These are phyloP conservation scores for Lophotis ruficrista DNA, from an alignment of 2,113 vertebrate species.

Conservation along the genomic window DNA sequence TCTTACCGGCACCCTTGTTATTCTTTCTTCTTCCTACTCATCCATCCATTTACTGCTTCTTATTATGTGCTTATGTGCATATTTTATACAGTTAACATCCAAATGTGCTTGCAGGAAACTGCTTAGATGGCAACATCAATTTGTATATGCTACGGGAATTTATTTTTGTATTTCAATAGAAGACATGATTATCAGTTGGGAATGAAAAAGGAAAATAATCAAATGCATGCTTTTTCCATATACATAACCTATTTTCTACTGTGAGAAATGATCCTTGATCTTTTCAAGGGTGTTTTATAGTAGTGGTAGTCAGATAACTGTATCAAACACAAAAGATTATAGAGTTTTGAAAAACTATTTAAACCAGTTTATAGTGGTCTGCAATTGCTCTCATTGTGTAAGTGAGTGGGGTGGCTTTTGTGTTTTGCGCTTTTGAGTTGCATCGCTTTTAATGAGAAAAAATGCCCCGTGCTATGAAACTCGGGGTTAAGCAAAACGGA, in stretches of 20 bases:
- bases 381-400: background rate
- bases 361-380: background rate
- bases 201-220: background rate
- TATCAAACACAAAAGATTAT: background rate
- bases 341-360: background rate
- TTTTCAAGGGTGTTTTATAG: background rate
- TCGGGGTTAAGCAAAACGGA: background rate
- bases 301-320: background rate
- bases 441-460: constrained; percentile 22
- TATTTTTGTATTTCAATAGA: background rate
- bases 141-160: background rate
- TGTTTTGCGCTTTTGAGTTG: background rate
- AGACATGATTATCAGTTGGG: background rate
- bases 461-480: background rate
- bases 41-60: background rate
- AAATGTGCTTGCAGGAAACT: background rate
- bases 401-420: background rate
- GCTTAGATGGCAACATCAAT: background rate
- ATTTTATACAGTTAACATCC: background rate
- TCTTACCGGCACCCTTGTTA: background rate
- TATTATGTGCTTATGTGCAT: background rate
- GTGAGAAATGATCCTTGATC: background rate
- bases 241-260: background rate
- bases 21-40: background rate
- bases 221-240: background rate